These are phyloP conservation scores for Grantiella picta DNA, from an alignment of 2,113 vertebrate genomes.

Conservation along the genomic window DNA sequence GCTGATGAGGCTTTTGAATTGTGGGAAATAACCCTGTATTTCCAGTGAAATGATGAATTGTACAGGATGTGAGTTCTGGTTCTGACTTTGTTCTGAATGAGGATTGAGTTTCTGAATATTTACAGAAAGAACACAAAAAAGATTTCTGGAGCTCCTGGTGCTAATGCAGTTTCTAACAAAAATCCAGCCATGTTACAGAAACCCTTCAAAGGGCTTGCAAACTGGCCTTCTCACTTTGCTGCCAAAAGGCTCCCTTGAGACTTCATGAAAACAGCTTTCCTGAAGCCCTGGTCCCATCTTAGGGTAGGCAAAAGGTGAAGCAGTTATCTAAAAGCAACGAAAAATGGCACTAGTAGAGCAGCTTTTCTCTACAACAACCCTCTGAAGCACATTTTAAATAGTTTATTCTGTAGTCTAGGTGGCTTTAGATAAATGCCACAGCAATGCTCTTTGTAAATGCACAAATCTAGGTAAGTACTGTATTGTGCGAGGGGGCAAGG, in stretches of 20 bases:
- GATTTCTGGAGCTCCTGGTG: background rate
- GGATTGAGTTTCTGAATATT: background rate
- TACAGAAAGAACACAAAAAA: background rate
- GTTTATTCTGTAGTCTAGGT: background rate
- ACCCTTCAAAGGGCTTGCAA: background rate
- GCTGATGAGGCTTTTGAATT: background rate
- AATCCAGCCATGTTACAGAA: background rate
- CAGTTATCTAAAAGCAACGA: background rate
- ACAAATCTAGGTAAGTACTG: conserved; percentile 46
- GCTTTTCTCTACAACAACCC: background rate
- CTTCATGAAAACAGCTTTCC: background rate
- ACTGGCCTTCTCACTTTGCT: background rate
- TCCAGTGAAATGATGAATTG: background rate
- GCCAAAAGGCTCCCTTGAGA: background rate
- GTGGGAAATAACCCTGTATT: background rate
- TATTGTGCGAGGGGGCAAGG: conserved; percentile 7
- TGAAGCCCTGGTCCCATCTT: background rate
- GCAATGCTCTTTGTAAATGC: conserved; percentile 6
- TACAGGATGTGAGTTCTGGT: background rate
- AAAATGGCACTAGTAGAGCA: background rate
- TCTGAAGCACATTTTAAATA: conserved; percentile 29
- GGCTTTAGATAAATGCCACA: conserved; percentile 34
- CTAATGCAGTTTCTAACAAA: background rate
- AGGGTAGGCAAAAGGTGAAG: background rate
- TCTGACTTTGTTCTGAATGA: background rate